phyloP scores from a whole-genome alignment of 2,888 invertebrate genomes.

The Mactromeris polynyma region DNA sequence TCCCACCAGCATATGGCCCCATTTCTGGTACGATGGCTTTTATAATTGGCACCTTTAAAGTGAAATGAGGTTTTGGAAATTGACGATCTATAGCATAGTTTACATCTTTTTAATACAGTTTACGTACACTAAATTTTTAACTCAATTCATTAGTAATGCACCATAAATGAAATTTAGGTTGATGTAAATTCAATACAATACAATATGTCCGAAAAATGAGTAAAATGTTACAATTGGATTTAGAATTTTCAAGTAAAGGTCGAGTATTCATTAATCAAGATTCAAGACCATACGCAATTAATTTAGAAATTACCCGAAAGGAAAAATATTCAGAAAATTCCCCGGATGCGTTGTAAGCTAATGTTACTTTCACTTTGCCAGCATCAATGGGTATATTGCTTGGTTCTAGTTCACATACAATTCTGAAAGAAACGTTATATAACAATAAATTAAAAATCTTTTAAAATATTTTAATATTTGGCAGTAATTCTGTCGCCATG shows the following conservation, averaged over 20 bases:
- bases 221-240: no score
- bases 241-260: no score
- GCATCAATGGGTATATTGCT: conserved; percentile 4
- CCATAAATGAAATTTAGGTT: no score
- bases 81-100: no score
- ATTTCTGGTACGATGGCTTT: conserved; percentile 17
- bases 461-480: not conserved
- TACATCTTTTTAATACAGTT: no score
- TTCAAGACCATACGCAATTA: no score
- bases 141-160: no score
- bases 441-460: not conserved
- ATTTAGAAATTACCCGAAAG: not conserved
- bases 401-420: conserved; percentile 40
- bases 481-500: not conserved
- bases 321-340: not conserved
- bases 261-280: no score
- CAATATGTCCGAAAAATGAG: no score
- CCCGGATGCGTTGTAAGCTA: not conserved
- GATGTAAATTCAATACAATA: no score
- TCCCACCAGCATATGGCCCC: conserved; percentile 54
- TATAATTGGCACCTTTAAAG: conserved; percentile 37
- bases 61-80: no score
- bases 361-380: conserved; percentile 19
- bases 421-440: conserved; percentile 28
- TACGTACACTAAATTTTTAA: no score